A percentile compares a stretch with the other conserved stretches of the same genome.
These are phyloP conservation scores for Tyto alba DNA, from an alignment of 2,113 vertebrate genomes.

Conservation along the genomic window DNA sequence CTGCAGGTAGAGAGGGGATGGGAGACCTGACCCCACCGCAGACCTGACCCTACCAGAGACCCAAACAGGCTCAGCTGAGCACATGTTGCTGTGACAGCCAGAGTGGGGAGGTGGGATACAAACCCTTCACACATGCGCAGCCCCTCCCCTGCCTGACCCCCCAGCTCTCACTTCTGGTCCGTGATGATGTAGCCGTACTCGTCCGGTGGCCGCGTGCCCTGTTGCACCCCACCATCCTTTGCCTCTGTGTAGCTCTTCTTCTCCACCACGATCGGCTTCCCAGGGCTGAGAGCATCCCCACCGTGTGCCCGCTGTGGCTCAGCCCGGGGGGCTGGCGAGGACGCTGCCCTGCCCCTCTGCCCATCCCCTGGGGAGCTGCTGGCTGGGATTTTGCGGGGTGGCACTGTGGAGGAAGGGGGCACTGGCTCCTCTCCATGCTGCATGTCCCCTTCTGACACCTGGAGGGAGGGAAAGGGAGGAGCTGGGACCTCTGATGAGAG, in stretches of 20 bases:
- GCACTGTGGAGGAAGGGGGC: background rate
- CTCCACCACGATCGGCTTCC: background rate
- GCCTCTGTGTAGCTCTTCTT: constrained; percentile 37
- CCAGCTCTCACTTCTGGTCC: constrained; percentile 83
- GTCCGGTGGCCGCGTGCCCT: constrained; percentile 61
- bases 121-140: background rate
- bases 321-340: background rate
- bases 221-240: background rate
- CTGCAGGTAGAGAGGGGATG: background rate
- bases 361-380: constrained; percentile 7
- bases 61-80: background rate
- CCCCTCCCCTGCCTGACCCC: background rate
- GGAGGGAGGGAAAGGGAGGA: background rate
- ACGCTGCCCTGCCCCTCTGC: background rate
- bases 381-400: background rate
- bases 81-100: background rate
- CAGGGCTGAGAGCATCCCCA: accelerated
- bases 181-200: constrained; percentile 96
- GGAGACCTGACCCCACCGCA: background rate
- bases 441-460: constrained; percentile 69
- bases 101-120: background rate
- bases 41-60: background rate
- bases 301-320: background rate
- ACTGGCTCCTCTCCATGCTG: constrained; percentile 42
- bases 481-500: background rate